Evolutionary conservation across 2,888 invertebrate species (phyloP), one percentile per base, ranked within the genome.

Genomic region (Orthonychiurus folsomi): DNA sequence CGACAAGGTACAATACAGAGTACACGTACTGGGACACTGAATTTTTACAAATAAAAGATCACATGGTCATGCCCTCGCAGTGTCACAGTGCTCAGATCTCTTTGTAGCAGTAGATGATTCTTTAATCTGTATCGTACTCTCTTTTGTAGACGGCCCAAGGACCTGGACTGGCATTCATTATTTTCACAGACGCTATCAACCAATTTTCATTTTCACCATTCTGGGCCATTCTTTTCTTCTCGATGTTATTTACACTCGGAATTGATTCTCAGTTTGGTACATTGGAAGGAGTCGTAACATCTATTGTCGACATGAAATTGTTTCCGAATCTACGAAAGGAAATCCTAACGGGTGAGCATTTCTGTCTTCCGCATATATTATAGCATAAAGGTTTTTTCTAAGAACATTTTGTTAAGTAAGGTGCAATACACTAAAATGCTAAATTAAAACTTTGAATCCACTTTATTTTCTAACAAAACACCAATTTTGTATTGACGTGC

Each of bases 131-230:
- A 2, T 59, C 15, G 27, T 3, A 25, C 20, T 47, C 12, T 1
- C 54, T 59, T 61, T 81, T 82, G 20, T 80, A 95, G 95, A 92
- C 94, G 3, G 95, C 94, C 1, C 90, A 94, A 1, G 96, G 96
- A 25, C 94, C 95, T 0, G 96, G 96, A 1, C 79, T 96, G 63
- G 96, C 95, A 0, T 96, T 96, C 78, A 94, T 95, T 67, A 93
- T 95, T 72, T 96, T 95, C 81, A 95, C 96, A 0, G 94, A 96
- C 78, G 96, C 96, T 5, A 95, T 96, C 76, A 93, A 94, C 79
- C 94, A 95, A 79, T 95, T 96, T 78, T 94, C 95, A 0, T 91
- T 93, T 0, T 91, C 94, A 0, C 94, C 93, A 73, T 85, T 96
- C 75, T 96, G 96, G 96, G 90, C 94, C 2, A 85, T 95, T 18